These are phyloP conservation scores for Calypte anna DNA, from an alignment of 2,113 vertebrate species.

Conservation along the genomic window DNA sequence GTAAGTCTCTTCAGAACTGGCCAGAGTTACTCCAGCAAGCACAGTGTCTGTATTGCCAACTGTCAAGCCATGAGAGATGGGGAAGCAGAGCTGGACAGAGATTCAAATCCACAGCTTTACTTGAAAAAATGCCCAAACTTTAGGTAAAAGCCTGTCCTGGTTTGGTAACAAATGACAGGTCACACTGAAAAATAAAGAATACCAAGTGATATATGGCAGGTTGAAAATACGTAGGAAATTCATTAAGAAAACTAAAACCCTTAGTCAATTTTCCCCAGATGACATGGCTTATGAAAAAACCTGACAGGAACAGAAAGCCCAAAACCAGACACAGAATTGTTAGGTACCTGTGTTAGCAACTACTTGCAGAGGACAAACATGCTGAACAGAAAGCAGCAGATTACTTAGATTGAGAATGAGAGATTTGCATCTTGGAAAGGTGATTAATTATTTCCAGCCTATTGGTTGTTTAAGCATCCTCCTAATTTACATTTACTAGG, in stretches of 20 bases:
- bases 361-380: neutral
- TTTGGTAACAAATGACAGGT: neutral
- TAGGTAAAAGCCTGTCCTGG: neutral
- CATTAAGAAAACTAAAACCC: neutral
- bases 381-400: neutral
- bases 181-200: neutral
- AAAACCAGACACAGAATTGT: neutral
- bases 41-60: rapidly evolving
- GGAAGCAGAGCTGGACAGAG: neutral
- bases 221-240: neutral
- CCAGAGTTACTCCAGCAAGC: neutral
- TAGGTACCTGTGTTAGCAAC: neutral
- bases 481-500: constrained; percentile 16
- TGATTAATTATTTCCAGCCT: constrained; percentile 30
- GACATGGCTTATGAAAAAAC: neutral
- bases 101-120: neutral
- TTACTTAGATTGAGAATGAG: neutral
- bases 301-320: neutral
- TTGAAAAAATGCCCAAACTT: neutral
- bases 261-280: neutral
- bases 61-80: rapidly evolving
- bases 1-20: neutral
- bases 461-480: constrained; percentile 36
- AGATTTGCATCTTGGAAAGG: neutral
- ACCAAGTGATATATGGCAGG: neutral